Conservation (phyloP, 1,140 invertebrate genomes). For the Cyphomyrmex costatus region DNA sequence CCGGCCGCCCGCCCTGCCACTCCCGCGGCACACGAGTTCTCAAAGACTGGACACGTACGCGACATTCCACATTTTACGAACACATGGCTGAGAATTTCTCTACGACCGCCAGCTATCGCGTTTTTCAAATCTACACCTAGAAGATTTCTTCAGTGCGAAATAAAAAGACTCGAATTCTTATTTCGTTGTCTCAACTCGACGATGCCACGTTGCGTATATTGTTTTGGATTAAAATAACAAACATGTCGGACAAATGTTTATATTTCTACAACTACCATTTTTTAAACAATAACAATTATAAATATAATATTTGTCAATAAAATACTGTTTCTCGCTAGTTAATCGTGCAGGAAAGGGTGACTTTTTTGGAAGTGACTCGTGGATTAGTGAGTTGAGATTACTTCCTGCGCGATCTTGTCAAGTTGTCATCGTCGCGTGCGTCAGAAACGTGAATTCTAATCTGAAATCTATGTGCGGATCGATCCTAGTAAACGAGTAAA, state of each 20-base stretch:
- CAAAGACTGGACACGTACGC: conserved; percentile 51
- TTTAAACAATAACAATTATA: conserved; percentile 1
- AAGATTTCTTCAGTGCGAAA: neutral
- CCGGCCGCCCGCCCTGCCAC: conserved; percentile 27
- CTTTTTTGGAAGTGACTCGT: neutral
- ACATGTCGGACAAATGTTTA: conserved; percentile 9
- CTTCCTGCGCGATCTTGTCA: neutral
- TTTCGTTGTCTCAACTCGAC: conserved; percentile 13
- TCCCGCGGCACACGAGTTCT: conserved; percentile 15
- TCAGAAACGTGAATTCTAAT: conserved; percentile 53
- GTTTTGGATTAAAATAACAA: conserved; percentile 39
- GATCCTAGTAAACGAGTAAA: conserved; percentile 86
- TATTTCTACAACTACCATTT: neutral
- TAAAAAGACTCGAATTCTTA: neutral
- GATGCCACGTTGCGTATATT: neutral
- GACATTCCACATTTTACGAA: conserved; percentile 22
- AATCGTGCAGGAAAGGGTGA: neutral
- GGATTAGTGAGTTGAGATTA: neutral
- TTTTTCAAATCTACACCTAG: neutral
- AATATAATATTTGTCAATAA: conserved; percentile 5
- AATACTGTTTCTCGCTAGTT: neutral
- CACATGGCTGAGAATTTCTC: neutral
- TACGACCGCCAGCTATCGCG: neutral
- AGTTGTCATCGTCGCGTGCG: conserved; percentile 40
- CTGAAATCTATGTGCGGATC: conserved; percentile 33